These are phyloP conservation scores for Himalopsyche kuldschensis DNA, from an alignment of 2,888 invertebrate species.

Conservation along the genomic window DNA sequence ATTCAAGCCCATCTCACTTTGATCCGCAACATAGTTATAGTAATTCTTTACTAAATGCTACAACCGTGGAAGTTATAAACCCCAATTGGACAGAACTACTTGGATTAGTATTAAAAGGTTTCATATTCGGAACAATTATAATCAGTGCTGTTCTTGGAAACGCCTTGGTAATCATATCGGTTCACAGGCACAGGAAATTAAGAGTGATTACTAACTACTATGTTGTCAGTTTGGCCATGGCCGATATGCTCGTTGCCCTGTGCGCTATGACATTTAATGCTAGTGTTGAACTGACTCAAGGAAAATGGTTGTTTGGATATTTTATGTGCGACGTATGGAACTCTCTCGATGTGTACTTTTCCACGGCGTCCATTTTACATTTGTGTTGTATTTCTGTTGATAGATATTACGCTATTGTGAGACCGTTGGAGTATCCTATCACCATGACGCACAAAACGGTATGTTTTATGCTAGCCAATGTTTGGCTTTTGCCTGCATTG, in stretches of 20 bases:
- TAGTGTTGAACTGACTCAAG: slow-evolving; percentile 80
- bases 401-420: slow-evolving; percentile 87
- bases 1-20: background rate
- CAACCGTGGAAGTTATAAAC: slow-evolving; percentile 29
- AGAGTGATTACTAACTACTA: slow-evolving; percentile 93
- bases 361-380: slow-evolving; percentile 88
- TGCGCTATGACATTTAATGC: slow-evolving; percentile 94
- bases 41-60: background rate
- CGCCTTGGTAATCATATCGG: slow-evolving; percentile 85
- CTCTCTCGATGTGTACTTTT: slow-evolving; percentile 91
- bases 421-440: slow-evolving; percentile 88
- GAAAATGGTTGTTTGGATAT: slow-evolving; percentile 85
- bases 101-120: slow-evolving; percentile 69
- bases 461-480: slow-evolving; percentile 81
- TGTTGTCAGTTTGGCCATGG: slow-evolving; percentile 91
- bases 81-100: slow-evolving; percentile 58
- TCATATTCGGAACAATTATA: slow-evolving; percentile 84
- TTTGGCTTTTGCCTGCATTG: slow-evolving; percentile 90
- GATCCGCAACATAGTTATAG: background rate
- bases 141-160: slow-evolving; percentile 89
- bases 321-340: slow-evolving; percentile 95
- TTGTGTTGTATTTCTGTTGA: slow-evolving; percentile 94
- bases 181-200: slow-evolving; percentile 77
- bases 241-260: slow-evolving; percentile 89
- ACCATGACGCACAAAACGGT: slow-evolving; percentile 86